Evolutionary conservation across 2,888 invertebrate genomes (phyloP).

Genomic region (Lasius platythorax): DNA sequence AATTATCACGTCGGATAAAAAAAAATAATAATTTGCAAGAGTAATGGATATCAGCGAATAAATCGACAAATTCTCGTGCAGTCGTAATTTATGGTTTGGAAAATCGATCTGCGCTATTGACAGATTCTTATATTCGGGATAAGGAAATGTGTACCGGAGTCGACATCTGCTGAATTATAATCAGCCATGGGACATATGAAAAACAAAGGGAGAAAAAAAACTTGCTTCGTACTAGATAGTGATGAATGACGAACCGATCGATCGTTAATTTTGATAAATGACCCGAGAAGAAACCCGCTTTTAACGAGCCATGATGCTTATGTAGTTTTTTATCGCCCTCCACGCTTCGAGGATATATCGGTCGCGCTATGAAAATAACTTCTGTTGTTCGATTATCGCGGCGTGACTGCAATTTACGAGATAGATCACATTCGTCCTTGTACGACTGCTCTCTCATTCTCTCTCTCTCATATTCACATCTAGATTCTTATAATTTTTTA

Average conservation of each 20-base stretch:
- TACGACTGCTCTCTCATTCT: not conserved
- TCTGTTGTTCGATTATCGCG: conserved; percentile 45
- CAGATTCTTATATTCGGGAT: not conserved
- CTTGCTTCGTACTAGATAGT: not conserved
- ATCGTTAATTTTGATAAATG: conserved; percentile 58
- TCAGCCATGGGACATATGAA: not conserved
- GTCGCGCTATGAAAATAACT: conserved; percentile 54
- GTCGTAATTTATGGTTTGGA: conserved; percentile 17
- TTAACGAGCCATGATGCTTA: conserved; percentile 35
- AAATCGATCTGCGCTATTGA: not conserved
- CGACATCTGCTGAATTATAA: conserved; percentile 25
- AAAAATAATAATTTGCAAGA: not conserved
- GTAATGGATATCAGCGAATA: not conserved
- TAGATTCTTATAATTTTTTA: not conserved
- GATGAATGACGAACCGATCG: conserved; percentile 36
- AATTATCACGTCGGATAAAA: not conserved
- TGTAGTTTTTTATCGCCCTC: conserved; percentile 38
- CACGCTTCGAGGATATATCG: conserved; percentile 52
- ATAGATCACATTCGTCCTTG: not conserved
- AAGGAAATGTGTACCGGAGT: conserved; percentile 1
- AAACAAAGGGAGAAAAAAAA: not conserved
- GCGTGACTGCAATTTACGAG: conserved; percentile 17
- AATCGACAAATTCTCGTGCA: conserved; percentile 25
- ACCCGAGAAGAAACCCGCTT: conserved; percentile 4
- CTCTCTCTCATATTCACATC: not conserved